phyloP scores from a whole-genome alignment of 1,140 invertebrate genomes.

The Octopus sinensis region DNA sequence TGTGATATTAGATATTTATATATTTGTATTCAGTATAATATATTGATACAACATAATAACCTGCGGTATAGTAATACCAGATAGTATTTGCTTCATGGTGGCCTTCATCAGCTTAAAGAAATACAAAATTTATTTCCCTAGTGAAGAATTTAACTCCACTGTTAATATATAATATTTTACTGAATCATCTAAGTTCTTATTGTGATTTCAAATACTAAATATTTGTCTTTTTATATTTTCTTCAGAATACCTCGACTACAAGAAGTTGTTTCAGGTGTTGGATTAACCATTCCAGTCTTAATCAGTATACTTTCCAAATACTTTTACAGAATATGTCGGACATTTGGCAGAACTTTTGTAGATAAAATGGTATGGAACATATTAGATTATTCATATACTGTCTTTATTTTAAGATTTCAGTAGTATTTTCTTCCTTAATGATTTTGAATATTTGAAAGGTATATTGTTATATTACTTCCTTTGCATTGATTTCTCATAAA shows the following conservation, averaged over 20 bases:
- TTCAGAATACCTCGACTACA: conserved; percentile 51
- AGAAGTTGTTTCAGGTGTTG: conserved; percentile 47
- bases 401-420: not conserved
- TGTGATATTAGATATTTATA: no score
- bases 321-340: conserved; percentile 57
- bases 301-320: conserved; percentile 56
- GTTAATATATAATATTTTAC: no score
- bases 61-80: no score
- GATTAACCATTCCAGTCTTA: conserved; percentile 45
- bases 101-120: no score
- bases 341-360: conserved; percentile 61
- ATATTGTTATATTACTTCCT: no score
- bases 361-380: conserved; percentile 44
- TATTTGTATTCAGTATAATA: no score
- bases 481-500: no score
- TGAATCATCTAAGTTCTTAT: no score
- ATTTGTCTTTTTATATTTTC: conserved; percentile 19
- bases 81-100: no score
- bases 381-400: not conserved
- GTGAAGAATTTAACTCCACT: no score
- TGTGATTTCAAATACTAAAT: not conserved
- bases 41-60: no score
- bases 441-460: not conserved
- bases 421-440: not conserved
- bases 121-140: no score